Percentiles rank a stretch among this genome's conserved stretches.
These are phyloP conservation scores for Caenorhabditis plicata DNA, from an alignment of 2,888 invertebrate species.

Conservation along the genomic window DNA sequence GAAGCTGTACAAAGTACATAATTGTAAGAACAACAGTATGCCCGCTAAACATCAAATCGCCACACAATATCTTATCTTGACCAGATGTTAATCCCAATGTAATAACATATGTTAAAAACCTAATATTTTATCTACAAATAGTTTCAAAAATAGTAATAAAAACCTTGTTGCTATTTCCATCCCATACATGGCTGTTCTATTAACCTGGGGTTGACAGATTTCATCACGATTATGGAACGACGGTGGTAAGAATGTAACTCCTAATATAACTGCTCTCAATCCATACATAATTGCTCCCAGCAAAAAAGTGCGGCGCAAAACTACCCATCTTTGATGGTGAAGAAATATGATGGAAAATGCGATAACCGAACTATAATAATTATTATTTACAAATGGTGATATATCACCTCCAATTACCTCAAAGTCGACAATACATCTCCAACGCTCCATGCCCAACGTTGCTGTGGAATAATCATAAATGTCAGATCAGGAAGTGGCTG, in stretches of 20 bases:
- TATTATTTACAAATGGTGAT: neutral
- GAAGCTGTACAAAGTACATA: slow-evolving; percentile 62
- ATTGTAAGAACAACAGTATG: slow-evolving; percentile 63
- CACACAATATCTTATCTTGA: slow-evolving; percentile 64
- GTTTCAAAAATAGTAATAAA: neutral
- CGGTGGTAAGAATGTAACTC: slow-evolving; percentile 63
- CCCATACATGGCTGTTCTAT: slow-evolving; percentile 61
- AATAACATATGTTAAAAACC: slow-evolving; percentile 64
- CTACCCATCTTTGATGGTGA: slow-evolving; percentile 57
- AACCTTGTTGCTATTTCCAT: slow-evolving; percentile 57
- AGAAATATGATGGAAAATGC: slow-evolving; percentile 61
- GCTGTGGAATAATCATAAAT: slow-evolving; percentile 61
- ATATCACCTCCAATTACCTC: slow-evolving; percentile 37
- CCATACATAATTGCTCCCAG: slow-evolving; percentile 61
- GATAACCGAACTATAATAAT: slow-evolving; percentile 54
- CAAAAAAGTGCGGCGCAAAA: slow-evolving; percentile 61
- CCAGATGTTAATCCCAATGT: slow-evolving; percentile 63
- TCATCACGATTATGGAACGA: slow-evolving; percentile 62
- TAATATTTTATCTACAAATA: slow-evolving; percentile 9
- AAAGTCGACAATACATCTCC: slow-evolving; percentile 63
- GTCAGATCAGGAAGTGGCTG: slow-evolving; percentile 59
- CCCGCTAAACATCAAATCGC: slow-evolving; percentile 64
- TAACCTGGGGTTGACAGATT: slow-evolving; percentile 62
- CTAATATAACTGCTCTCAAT: slow-evolving; percentile 38
- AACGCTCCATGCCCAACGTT: slow-evolving; percentile 65